Percentiles rank a stretch among this genome's conserved stretches.
Evolutionary conservation across 2,888 invertebrate genomes (phyloP).

Genomic region (Sialis fuliginosa): DNA sequence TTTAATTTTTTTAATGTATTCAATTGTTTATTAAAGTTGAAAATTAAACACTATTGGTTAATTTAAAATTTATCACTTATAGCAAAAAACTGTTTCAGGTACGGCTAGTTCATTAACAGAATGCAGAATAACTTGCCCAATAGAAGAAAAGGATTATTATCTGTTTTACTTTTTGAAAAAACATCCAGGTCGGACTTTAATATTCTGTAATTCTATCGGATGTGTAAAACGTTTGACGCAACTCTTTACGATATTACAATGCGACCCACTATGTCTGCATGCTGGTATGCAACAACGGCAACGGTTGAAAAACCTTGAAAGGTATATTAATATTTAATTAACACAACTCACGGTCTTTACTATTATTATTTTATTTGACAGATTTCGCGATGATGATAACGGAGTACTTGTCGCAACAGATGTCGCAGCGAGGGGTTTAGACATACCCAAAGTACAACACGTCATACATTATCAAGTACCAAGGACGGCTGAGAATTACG

Average conservation of each 20-base stretch:
- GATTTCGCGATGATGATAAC: conserved; percentile 50
- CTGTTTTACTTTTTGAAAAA: conserved; percentile 75
- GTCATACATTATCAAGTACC: conserved; percentile 95
- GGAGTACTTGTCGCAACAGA: conserved; percentile 60
- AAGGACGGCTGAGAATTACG: conserved; percentile 86
- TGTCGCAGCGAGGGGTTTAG: conserved; percentile 89
- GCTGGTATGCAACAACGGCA: conserved; percentile 90
- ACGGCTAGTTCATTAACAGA: conserved; percentile 74
- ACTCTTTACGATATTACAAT: conserved; percentile 48
- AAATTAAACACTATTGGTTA: no score
- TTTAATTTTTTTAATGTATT: no score
- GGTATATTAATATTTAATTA: conserved; percentile 22
- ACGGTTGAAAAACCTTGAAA: conserved; percentile 82
- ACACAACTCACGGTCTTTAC: no score
- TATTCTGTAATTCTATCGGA: conserved; percentile 89
- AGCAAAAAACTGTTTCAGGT: conserved; percentile 35
- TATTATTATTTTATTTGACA: conserved; percentile 16
- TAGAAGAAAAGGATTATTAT: conserved; percentile 78
- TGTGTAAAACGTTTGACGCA: conserved; percentile 68
- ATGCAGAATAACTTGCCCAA: conserved; percentile 57
- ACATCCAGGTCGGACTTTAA: conserved; percentile 79
- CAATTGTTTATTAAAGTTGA: no score
- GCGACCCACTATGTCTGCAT: conserved; percentile 60
- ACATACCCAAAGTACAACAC: conserved; percentile 85
- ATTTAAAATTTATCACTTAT: no score